phyloP scores from a whole-genome alignment of 1,140 invertebrate genomes.

The Nasonia giraulti region DNA sequence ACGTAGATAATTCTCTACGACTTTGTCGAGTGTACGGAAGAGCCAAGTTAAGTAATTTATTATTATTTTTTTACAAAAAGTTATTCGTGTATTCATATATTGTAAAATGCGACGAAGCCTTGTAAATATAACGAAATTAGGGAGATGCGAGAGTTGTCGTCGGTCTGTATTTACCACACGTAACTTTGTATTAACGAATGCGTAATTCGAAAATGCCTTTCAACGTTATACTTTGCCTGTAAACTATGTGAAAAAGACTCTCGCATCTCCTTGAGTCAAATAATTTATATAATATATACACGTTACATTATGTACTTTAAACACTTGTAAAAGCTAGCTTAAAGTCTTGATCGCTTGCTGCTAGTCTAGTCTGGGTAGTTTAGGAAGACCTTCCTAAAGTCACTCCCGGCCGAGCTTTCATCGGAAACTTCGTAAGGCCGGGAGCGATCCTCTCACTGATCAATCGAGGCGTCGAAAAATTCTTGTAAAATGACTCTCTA shows the following conservation, averaged over 20 bases:
- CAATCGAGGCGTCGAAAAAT: slow-evolving; percentile 12
- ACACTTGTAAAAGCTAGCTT: slow-evolving; percentile 53
- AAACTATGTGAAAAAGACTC: slow-evolving; percentile 19
- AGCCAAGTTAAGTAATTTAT: slow-evolving; percentile 59
- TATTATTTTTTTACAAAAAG: slow-evolving; percentile 41
- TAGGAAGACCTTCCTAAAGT: slow-evolving; percentile 39
- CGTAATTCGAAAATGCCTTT: no score
- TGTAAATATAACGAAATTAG: slow-evolving; percentile 36
- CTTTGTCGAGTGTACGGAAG: slow-evolving; percentile 41
- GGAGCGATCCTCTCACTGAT: slow-evolving; percentile 28
- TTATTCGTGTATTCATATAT: slow-evolving; percentile 9
- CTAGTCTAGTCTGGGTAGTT: slow-evolving; percentile 66
- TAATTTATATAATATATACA: slow-evolving; percentile 16
- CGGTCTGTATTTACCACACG: background rate
- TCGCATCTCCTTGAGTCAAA: slow-evolving; percentile 40
- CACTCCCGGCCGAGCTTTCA: background rate
- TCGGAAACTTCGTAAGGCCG: background rate
- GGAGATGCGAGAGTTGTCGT: slow-evolving; percentile 15
- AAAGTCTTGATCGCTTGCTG: slow-evolving; percentile 61
- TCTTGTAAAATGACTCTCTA: slow-evolving; percentile 10
- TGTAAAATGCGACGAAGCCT: slow-evolving; percentile 14
- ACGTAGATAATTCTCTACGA: slow-evolving; percentile 49
- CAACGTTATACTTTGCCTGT: background rate
- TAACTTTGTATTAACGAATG: background rate
- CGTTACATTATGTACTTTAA: slow-evolving; percentile 48